Evolutionary conservation across 2,797 vertebrate species (phyloP).

Genomic region (Salarias fasciatus): DNA sequence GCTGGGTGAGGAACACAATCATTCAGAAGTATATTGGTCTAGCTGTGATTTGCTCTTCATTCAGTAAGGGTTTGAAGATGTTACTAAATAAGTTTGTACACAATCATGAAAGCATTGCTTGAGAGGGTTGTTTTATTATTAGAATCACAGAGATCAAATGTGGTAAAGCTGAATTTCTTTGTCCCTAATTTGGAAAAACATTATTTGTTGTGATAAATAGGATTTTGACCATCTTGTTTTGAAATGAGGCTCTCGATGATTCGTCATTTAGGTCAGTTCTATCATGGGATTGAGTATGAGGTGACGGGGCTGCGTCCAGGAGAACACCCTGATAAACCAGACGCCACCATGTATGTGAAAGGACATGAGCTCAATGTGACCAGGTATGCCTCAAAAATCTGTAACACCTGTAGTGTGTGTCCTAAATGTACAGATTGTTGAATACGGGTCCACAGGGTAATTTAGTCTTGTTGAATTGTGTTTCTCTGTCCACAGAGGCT

Average conservation of each 20-base stretch:
- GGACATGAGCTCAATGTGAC: conserved; percentile 88
- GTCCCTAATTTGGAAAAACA: no score
- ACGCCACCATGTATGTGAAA: conserved; percentile 92
- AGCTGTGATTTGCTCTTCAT: no score
- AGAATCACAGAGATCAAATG: no score
- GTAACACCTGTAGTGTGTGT: neutral
- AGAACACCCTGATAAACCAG: conserved; percentile 85
- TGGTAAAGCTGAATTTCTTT: no score
- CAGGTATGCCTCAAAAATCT: conserved; percentile 80
- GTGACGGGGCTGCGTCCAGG: conserved; percentile 85
- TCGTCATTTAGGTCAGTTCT: conserved; percentile 87
- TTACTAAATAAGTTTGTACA: no score
- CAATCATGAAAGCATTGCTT: no score
- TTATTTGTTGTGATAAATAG: no score
- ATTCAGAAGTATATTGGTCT: no score
- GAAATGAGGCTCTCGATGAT: no score
- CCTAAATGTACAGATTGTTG: neutral
- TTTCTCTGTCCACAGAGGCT: conserved; percentile 82
- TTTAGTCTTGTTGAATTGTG: neutral
- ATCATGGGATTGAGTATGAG: conserved; percentile 85
- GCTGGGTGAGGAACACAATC: conserved; percentile 83
- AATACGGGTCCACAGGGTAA: neutral
- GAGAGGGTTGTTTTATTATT: no score
- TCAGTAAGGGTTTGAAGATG: no score
- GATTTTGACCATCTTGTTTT: no score